Evolutionary conservation across 1,140 invertebrate genomes (phyloP), one percentile per base, ranked within the genome.

Genomic region (Caerostris extrusa): DNA sequence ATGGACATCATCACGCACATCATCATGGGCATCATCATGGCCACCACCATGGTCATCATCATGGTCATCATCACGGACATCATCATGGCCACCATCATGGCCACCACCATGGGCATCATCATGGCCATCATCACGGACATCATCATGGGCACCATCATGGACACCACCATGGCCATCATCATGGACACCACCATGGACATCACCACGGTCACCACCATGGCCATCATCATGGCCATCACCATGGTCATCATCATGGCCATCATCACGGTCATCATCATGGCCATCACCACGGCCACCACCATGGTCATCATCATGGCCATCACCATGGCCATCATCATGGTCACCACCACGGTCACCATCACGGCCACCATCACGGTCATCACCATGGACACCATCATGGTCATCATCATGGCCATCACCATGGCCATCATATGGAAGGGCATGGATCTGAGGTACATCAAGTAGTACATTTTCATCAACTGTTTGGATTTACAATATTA

Each of bases 401-500:
- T 0, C 61, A 67, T 0, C 61, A 67, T 17, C 61, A 67, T n/a
- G 61, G 61, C 0, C 82, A 85, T 53, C 82, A 67, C 34, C 86
- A 88, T 88, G 58, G 53, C 4, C 61, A 71, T 55, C 87, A 71
- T 7, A 90, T 90, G 88, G 88, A 90, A 55, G 64, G 6, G 3
- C 86, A 67, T 67, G 19, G 17, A n/a, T 56, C 57, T 71, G 88
- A 90, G 71, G 17, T 71, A 64, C 53, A 69, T 34, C 61, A 90
- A n/a, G 88, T 90, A 2, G 88, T 90, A 17, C 88, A 90, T 14
- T 90, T 90, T 17, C 67, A 90, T 71, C 60, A 90, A 14, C 67
- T 90, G 6, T 90, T 90, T 90, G 88, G 88, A n/a, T 71, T n/a
- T 90, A 19, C 88, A 90, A 58, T 90, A 90, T 14, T 90, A 19